Percentiles rank a stretch among this genome's conserved stretches.
Evolutionary conservation across 2,888 invertebrate genomes (phyloP).

Genomic region (Mantis religiosa): DNA sequence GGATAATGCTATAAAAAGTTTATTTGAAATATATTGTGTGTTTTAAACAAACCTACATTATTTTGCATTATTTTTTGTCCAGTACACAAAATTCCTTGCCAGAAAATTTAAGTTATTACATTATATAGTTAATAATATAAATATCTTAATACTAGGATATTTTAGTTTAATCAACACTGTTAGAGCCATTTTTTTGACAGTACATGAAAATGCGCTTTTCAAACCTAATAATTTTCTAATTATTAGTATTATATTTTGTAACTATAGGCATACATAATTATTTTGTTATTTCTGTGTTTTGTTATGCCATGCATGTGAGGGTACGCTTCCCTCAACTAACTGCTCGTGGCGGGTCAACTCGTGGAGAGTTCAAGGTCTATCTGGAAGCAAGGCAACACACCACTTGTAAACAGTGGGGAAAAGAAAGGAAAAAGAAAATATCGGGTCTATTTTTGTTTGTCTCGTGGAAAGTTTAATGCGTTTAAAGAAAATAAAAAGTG

Average conservation of each 20-base stretch:
- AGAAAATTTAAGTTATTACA: no score
- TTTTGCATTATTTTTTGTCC: no score
- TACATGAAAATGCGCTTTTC: no score
- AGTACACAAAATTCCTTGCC: no score
- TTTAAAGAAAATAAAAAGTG: not conserved
- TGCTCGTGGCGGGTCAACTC: not conserved
- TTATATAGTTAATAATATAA: no score
- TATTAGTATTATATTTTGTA: not conserved
- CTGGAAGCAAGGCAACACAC: not conserved
- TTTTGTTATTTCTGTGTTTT: not conserved
- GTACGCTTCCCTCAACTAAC: not conserved
- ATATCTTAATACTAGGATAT: no score
- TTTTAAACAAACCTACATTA: no score
- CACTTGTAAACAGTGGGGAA: not conserved
- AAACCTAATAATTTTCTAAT: not conserved
- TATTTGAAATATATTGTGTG: no score
- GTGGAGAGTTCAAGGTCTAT: not conserved
- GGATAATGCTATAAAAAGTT: no score
- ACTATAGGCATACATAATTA: not conserved
- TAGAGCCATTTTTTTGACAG: no score
- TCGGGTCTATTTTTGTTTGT: not conserved
- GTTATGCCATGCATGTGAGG: not conserved
- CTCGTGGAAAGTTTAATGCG: not conserved
- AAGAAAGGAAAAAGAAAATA: not conserved
- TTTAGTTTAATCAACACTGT: no score